Base-by-base conservation (phyloP, 1,140 invertebrate genomes). In the Zaprionus gabonicus region DNA sequence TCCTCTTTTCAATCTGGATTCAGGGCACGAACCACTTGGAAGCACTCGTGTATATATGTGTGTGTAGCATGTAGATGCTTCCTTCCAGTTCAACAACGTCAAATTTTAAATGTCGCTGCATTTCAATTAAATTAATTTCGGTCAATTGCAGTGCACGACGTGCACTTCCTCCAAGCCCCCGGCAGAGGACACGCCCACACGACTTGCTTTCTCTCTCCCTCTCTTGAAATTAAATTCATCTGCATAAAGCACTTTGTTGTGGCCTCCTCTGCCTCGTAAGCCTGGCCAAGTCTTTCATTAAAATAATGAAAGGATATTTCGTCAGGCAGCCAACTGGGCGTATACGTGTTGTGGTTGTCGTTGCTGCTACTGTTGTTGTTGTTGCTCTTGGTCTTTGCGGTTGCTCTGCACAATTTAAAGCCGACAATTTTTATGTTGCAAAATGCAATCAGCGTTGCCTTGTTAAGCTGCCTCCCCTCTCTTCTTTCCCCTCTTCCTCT, bases 251-350 rank as follows among this genome's bases (percentile, higher is more conserved):
- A 71, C 20, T 69, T 66, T 58, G 64, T 53, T 67, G 56, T 53
- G 34, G 49, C 17, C 7, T 12, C 17, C 17, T 53, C 1, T 53
- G 49, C 49, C 17, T 38, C 46, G 36, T 49, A 65, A 53, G 62
- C 41, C 44, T 66, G 31, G 38, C 28, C 68, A 58, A 68, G 66
- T 71, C 82, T 84, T 84, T 86, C 79, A 85, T 85, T 85, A 82
- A 76, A 85, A 82, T 85, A 85, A 85, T 85, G 75, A 86, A 82
- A 72, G 79, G 82, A 86, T 86, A 82, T 78, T 74, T 68, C 27
- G 41, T 34, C 55, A 36, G 57, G 13, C 66, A 55, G 44, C 25
- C 49, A 57, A 38, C 62, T 15, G 44, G 59, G 66, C 58, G 66
- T 73, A 60, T 69, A 62, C 71, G 23, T 53, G 15, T 25, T 65